Conservation (phyloP, 2,113 vertebrate species). For the Alexandromys fortis region DNA sequence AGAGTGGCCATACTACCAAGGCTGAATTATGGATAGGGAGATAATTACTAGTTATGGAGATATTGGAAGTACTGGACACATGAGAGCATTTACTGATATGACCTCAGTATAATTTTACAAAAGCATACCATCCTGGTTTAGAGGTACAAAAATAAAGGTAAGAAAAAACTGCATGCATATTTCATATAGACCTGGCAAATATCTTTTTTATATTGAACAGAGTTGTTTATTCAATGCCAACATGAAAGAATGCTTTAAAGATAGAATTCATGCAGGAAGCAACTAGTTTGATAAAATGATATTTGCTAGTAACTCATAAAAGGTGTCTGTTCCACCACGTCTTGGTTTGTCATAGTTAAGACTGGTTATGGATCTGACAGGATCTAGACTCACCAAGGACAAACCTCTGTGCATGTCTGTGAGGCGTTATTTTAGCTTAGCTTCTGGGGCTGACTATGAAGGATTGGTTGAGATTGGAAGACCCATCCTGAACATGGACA, state of each 20-base stretch:
- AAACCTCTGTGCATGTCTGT: background rate
- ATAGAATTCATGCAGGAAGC: background rate
- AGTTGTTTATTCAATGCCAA: background rate
- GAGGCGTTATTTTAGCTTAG: background rate
- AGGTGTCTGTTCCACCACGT: background rate
- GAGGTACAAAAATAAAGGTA: background rate
- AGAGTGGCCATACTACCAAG: background rate
- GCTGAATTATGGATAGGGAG: background rate
- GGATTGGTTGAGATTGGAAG: background rate
- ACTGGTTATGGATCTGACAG: background rate
- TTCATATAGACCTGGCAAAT: background rate
- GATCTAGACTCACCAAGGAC: background rate
- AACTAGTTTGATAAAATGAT: background rate
- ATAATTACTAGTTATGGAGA: background rate
- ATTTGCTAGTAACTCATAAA: background rate
- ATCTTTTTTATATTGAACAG: background rate
- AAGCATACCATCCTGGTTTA: background rate
- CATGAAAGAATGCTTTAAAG: slow-evolving; percentile 2
- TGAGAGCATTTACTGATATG: background rate
- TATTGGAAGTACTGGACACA: background rate
- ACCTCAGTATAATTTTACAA: background rate
- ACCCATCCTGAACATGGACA: background rate
- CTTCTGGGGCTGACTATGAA: background rate
- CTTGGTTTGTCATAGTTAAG: background rate
- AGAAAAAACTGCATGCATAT: background rate